Evolutionary conservation across 1,140 invertebrate genomes (phyloP).

Genomic region (Tribolium castaneum): DNA sequence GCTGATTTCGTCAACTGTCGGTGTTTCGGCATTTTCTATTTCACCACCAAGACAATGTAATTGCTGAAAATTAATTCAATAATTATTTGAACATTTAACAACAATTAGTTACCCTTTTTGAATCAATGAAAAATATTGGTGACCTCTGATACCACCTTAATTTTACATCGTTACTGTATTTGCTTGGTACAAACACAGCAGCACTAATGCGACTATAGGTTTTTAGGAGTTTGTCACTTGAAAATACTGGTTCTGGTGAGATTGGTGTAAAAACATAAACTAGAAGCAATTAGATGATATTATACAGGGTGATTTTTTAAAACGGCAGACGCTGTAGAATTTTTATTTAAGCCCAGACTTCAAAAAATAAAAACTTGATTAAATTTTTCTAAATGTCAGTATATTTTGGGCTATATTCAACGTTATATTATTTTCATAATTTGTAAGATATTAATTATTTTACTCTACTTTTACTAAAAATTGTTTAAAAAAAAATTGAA

Average conservation of each 20-base stretch:
- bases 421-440: no score
- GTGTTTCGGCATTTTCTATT: slow-evolving; percentile 41
- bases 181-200: slow-evolving; percentile 69
- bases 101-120: slow-evolving; percentile 66
- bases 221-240: slow-evolving; percentile 64
- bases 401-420: no score
- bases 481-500: no score
- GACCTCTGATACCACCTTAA: slow-evolving; percentile 70
- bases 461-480: no score
- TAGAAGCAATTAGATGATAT: slow-evolving; percentile 56
- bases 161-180: slow-evolving; percentile 63
- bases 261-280: slow-evolving; percentile 73
- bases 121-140: slow-evolving; percentile 70
- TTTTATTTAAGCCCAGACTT: no score
- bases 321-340: no score
- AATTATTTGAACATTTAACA: slow-evolving; percentile 10
- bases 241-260: slow-evolving; percentile 67
- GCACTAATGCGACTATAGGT: slow-evolving; percentile 63
- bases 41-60: slow-evolving; percentile 54
- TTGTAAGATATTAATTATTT: no score
- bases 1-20: slow-evolving; percentile 29
- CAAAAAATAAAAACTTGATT: no score
- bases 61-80: slow-evolving; percentile 52
- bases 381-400: no score
- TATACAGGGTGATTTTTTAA: no score